Conservation (phyloP, 1,140 invertebrate species). For the Ganaspis sp. region DNA sequence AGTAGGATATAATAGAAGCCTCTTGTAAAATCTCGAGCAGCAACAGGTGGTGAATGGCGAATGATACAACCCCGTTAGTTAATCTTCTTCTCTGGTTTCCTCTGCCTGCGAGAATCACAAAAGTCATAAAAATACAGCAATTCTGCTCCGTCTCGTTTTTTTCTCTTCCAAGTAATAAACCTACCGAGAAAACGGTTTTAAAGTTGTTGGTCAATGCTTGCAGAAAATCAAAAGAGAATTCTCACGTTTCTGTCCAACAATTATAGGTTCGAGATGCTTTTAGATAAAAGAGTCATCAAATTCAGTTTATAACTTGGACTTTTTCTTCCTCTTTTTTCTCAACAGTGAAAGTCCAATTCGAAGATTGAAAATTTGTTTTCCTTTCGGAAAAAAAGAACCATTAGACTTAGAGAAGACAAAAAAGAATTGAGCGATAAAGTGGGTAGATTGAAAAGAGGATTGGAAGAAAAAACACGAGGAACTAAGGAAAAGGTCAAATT, state of each 20-base stretch:
- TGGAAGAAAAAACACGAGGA: background rate
- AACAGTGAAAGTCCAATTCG: background rate
- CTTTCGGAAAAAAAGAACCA: background rate
- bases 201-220: background rate
- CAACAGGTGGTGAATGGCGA: constrained; percentile 55
- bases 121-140: constrained; percentile 28
- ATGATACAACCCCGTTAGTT: constrained; percentile 44
- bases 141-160: constrained; percentile 6
- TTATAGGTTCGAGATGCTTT: constrained; percentile 8
- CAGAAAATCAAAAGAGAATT: constrained; percentile 1
- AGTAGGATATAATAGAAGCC: constrained; percentile 6
- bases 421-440: background rate
- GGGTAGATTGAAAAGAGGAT: background rate
- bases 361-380: background rate
- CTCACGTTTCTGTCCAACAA: constrained; percentile 15
- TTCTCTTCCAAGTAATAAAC: background rate
- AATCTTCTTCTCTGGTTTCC: constrained; percentile 14
- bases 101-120: constrained; percentile 1
- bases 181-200: constrained; percentile 17
- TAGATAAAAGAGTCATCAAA: constrained; percentile 1
- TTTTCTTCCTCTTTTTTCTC: background rate
- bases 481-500: too few species aligned
- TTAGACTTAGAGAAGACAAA: background rate
- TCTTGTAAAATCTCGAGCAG: constrained; percentile 37
- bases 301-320: background rate